Base-by-base conservation (phyloP, 2,888 invertebrate species). In the Eupithecia vulgata region DNA sequence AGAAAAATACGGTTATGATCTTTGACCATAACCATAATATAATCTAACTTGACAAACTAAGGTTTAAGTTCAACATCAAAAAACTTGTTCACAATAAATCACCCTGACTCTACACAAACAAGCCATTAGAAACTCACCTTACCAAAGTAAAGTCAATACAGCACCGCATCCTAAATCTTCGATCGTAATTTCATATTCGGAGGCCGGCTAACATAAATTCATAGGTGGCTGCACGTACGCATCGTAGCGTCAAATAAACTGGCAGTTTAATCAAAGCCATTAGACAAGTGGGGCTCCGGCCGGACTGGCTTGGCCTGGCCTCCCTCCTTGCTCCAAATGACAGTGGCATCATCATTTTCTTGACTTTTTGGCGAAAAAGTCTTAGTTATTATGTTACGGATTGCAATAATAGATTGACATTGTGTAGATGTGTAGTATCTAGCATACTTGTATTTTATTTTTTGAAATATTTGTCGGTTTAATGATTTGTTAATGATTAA, bases 201-300 rank as follows among this genome's bases (percentile, higher is more conserved):
- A 85, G 88, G 87, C 87, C 90, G 90, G 86, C 90, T 91, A 90
- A 91, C 92, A 92, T 93, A 93, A 93, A 94, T 93, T 93, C 91
- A 93, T 93, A 92, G 91, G 91, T 92, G 92, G 92, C 84, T 88
- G 89, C 89, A 89, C 88, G 89, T 88, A 91, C 91, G 91, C 93
- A 93, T 88, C 92, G 89, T 91, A 93, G 90, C 93, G 93, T 93
- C 93, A 92, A 93, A 94, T 93, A 94, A 94, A 93, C 94, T 94
- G 94, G 92, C 94, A 93, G 93, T 93, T 93, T 93, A 94, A 93
- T 94, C 93, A 93, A 93, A 93, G 90, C 92, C 91, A 93, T 93
- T 94, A 93, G 94, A 94, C 93, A 92, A 93, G 92, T 93, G 93
- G 93, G 57, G 92, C 92, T 86, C 84, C 82, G 80, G 82, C 91